phyloP scores from a whole-genome alignment of 1,140 invertebrate genomes.

The Penaeus chinensis region DNA sequence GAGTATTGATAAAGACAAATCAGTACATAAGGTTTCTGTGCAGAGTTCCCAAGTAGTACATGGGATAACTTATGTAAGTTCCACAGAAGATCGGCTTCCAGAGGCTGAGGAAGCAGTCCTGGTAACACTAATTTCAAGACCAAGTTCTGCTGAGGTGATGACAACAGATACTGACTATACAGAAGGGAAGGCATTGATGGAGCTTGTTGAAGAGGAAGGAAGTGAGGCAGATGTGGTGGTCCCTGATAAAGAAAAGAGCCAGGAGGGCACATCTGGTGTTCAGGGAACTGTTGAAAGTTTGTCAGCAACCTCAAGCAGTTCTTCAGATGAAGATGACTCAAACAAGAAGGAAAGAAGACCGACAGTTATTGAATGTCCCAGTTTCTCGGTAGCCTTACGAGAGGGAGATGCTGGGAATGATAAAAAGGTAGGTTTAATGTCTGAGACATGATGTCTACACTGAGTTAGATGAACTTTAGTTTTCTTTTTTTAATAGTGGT shows the following conservation, averaged over 20 bases:
- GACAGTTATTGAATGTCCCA: slow-evolving; percentile 27
- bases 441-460: neutral
- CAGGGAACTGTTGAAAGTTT: neutral
- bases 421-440: slow-evolving; percentile 34
- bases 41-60: slow-evolving; percentile 40
- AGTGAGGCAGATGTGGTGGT: neutral
- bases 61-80: slow-evolving; percentile 47
- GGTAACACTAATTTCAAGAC: slow-evolving; percentile 55
- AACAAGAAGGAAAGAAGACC: slow-evolving; percentile 19
- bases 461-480: neutral
- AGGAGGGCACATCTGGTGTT: neutral
- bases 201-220: neutral
- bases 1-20: neutral
- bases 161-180: slow-evolving; percentile 13
- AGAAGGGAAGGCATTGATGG: neutral
- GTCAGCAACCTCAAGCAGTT: slow-evolving; percentile 11
- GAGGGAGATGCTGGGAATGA: slow-evolving; percentile 7
- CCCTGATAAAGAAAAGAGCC: neutral
- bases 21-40: slow-evolving; percentile 38
- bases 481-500: slow-evolving; percentile 24
- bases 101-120: slow-evolving; percentile 49
- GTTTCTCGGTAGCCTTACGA: neutral
- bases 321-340: slow-evolving; percentile 29
- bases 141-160: slow-evolving; percentile 53
- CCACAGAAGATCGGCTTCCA: slow-evolving; percentile 45